Evolutionary conservation across 2,113 vertebrate genomes (phyloP).

Genomic region (Crotalus viridis): DNA sequence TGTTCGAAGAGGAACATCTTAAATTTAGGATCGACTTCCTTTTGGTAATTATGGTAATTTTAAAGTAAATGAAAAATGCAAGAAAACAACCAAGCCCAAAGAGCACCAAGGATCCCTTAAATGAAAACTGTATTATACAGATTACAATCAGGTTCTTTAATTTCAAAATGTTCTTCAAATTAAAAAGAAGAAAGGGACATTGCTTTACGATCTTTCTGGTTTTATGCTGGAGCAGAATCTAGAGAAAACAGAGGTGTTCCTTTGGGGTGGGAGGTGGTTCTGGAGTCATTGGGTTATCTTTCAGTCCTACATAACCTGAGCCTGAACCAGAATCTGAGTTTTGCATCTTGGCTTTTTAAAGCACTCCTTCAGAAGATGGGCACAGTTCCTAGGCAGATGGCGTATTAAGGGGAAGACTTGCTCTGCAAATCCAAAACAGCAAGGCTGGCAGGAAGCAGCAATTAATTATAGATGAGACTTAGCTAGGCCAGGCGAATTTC

Average conservation of each 20-base stretch:
- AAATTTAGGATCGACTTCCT: neutral
- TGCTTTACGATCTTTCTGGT: neutral
- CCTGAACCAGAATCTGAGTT: neutral
- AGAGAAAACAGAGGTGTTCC: neutral
- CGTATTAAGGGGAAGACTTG: neutral
- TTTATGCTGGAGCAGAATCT: neutral
- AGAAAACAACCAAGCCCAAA: neutral
- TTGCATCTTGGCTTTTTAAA: neutral
- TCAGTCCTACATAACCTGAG: neutral
- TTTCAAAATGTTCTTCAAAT: neutral
- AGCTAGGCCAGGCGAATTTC: neutral
- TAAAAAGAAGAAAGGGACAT: neutral
- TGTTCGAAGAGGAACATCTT: neutral
- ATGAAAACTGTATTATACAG: neutral
- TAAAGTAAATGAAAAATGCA: neutral
- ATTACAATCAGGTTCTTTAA: neutral
- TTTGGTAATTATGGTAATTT: neutral
- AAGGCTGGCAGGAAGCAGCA: neutral
- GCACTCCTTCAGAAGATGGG: neutral
- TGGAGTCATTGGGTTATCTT: neutral
- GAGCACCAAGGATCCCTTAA: neutral
- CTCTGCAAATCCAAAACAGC: neutral
- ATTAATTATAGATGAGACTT: neutral
- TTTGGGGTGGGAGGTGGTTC: neutral
- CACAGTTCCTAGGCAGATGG: neutral